phyloP scores from a whole-genome alignment of 1,140 invertebrate genomes.

The Muscidifurax raptorellus region DNA sequence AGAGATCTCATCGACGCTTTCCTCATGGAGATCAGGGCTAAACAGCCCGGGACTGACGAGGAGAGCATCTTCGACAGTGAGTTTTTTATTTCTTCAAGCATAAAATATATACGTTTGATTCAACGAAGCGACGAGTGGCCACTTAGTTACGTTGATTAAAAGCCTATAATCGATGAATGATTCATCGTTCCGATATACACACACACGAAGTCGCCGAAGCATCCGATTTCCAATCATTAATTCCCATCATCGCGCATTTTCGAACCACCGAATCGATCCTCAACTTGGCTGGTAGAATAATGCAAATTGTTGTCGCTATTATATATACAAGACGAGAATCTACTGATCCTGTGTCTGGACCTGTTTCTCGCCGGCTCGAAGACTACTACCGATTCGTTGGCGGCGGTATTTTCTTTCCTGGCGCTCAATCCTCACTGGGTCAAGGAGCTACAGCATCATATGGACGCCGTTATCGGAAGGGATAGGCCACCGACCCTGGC shows the following conservation, averaged over 20 bases:
- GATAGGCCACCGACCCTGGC: slow-evolving; percentile 76
- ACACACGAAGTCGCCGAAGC: background rate
- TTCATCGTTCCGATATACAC: no score
- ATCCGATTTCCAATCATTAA: background rate
- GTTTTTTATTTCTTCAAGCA: slow-evolving; percentile 43
- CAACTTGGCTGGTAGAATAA: background rate
- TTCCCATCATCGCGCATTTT: background rate
- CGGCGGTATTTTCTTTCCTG: slow-evolving; percentile 80
- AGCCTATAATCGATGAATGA: no score
- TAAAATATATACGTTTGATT: background rate
- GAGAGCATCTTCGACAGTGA: slow-evolving; percentile 64
- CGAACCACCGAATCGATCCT: no score
- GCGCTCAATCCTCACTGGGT: slow-evolving; percentile 82
- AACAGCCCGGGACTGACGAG: slow-evolving; percentile 8
- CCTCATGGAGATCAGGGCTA: slow-evolving; percentile 76
- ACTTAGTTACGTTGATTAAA: background rate
- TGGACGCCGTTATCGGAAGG: slow-evolving; percentile 81
- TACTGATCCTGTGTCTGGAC: slow-evolving; percentile 81
- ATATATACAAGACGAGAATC: slow-evolving; percentile 79
- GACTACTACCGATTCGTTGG: slow-evolving; percentile 81
- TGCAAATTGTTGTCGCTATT: background rate
- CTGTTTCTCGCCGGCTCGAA: slow-evolving; percentile 84
- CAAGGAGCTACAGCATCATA: slow-evolving; percentile 80
- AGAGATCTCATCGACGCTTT: slow-evolving; percentile 84
- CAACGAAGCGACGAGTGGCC: background rate